Percentiles rank a stretch among this genome's conserved stretches.
These are phyloP conservation scores for Ailurus styani DNA, from an alignment of 2,113 vertebrate genomes.

Conservation along the genomic window DNA sequence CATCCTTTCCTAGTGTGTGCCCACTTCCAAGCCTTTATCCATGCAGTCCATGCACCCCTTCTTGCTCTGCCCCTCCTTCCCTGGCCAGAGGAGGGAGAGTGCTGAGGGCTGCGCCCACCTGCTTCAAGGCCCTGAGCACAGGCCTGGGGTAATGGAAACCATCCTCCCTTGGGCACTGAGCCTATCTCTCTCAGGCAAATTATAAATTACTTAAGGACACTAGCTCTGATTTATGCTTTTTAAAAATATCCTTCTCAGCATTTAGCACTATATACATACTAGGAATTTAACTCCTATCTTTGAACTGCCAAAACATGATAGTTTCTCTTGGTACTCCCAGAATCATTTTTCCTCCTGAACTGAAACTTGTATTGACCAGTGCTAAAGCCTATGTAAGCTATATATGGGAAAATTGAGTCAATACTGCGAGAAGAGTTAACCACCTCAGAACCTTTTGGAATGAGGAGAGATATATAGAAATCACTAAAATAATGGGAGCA, in stretches of 20 bases:
- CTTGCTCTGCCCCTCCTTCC: neutral
- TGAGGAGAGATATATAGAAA: neutral
- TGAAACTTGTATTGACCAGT: neutral
- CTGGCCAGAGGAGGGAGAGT: neutral
- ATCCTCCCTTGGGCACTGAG: neutral
- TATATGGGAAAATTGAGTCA: neutral
- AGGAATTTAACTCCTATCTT: neutral
- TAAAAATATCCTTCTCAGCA: neutral
- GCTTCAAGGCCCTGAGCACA: neutral
- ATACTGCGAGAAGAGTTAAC: neutral
- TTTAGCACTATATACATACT: neutral
- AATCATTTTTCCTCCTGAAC: neutral
- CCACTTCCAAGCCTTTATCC: neutral
- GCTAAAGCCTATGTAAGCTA: neutral
- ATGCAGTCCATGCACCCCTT: neutral
- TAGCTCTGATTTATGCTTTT: conserved; percentile 15
- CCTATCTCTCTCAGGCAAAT: neutral
- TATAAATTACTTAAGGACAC: conserved; percentile 5
- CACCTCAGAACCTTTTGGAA: neutral
- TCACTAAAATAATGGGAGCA: neutral
- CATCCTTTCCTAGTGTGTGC: neutral
- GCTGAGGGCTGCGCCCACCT: neutral
- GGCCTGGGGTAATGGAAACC: neutral
- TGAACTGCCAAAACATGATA: neutral
- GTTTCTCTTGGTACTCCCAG: conserved; percentile 6